phyloP scores from a whole-genome alignment of 2,113 vertebrate genomes.

The Gopherus flavomarginatus region DNA sequence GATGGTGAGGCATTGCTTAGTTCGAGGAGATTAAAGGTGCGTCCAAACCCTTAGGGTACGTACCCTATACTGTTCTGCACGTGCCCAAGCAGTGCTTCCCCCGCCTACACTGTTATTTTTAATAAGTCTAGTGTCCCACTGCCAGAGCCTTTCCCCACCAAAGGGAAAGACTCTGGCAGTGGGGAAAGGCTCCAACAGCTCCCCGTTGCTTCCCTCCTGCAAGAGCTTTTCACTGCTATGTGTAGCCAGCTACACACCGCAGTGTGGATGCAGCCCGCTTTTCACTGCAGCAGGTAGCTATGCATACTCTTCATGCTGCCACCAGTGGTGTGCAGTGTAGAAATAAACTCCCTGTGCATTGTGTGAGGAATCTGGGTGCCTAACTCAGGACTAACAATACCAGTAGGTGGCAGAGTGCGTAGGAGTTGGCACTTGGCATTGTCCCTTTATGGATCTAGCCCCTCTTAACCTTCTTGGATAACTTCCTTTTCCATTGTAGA shows the following conservation, averaged over 20 bases:
- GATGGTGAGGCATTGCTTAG: no score
- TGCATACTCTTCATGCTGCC: not conserved
- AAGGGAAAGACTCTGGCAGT: not conserved
- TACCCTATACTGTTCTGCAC: no score
- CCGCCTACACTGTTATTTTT: no score
- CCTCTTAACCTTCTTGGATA: conserved; percentile 23
- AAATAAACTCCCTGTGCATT: not conserved
- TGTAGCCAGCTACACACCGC: no score
- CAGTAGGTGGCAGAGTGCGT: not conserved
- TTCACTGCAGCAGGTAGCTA: not conserved
- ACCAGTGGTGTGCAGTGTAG: not conserved
- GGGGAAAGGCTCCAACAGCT: not conserved
- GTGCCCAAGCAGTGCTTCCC: no score
- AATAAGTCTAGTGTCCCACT: no score
- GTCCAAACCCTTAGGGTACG: no score
- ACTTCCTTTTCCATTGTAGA: not conserved
- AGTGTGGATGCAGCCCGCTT: no score
- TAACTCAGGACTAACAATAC: not conserved
- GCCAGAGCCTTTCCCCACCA: no score
- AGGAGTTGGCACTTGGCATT: not conserved
- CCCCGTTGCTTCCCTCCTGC: no score
- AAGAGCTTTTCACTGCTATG: not conserved
- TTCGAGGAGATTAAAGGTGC: no score
- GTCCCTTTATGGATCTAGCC: not conserved
- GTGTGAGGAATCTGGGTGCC: not conserved